Conservation (phyloP, 2,888 invertebrate species). For the Acleris emargana region DNA sequence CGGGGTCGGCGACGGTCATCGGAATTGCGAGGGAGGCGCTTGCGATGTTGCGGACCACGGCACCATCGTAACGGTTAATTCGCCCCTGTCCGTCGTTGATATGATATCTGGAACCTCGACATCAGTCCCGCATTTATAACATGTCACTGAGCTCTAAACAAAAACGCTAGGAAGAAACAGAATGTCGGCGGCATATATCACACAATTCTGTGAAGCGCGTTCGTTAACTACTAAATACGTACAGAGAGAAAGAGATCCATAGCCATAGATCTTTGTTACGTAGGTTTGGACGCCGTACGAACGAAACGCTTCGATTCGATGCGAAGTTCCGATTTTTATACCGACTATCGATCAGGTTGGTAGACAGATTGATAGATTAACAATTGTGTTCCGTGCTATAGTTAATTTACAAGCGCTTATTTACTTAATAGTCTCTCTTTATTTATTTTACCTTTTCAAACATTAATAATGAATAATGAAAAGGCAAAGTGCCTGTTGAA, state of each 20-base stretch:
- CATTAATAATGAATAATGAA: too few relatives aligned
- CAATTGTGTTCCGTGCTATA: background rate
- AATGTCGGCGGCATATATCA: constrained; percentile 52
- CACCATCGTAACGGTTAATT: constrained; percentile 66
- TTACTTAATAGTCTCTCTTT: background rate
- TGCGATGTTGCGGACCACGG: constrained; percentile 64
- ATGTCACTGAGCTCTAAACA: constrained; percentile 41
- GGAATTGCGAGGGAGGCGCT: constrained; percentile 67
- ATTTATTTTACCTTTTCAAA: too few relatives aligned
- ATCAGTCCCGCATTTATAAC: constrained; percentile 52
- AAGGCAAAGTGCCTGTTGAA: too few relatives aligned
- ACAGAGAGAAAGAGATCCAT: constrained; percentile 64
- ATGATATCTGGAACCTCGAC: constrained; percentile 41
- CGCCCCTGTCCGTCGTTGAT: constrained; percentile 56
- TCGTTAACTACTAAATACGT: constrained; percentile 53
- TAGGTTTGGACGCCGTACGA: constrained; percentile 27
- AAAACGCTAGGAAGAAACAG: constrained; percentile 43
- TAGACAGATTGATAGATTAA: too few relatives aligned
- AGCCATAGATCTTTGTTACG: constrained; percentile 48
- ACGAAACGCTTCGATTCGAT: constrained; percentile 21
- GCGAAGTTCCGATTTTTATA: constrained; percentile 8
- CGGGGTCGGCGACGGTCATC: constrained; percentile 75
- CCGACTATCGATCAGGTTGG: background rate
- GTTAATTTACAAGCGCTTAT: too few relatives aligned
- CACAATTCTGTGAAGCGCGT: constrained; percentile 59